Percentiles rank a stretch among this genome's conserved stretches.
phyloP scores from a whole-genome alignment of 2,113 vertebrate species.

The Xiphophorus maculatus region DNA sequence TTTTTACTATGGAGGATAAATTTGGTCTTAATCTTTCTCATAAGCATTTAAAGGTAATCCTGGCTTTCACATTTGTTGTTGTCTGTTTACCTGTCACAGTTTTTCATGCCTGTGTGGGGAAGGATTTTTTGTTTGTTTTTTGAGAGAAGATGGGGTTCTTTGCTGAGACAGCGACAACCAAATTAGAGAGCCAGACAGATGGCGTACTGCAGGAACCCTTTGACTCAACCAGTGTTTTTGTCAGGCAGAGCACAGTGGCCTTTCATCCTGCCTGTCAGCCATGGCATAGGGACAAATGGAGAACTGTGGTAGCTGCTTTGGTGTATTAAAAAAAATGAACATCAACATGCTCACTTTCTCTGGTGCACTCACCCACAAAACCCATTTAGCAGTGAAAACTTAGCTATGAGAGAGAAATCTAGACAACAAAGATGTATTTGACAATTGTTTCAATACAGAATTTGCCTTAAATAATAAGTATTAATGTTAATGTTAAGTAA shows the following conservation, averaged over 20 bases:
- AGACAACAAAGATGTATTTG: neutral
- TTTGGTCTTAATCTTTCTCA: neutral
- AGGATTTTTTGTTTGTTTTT: slow-evolving; percentile 8
- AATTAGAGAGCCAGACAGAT: slow-evolving; percentile 61
- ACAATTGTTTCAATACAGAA: neutral
- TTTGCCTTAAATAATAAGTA: neutral
- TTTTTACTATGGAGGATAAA: neutral
- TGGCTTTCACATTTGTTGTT: neutral
- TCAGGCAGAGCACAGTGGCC: slow-evolving; percentile 52
- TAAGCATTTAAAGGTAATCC: neutral
- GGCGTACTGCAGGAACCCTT: slow-evolving; percentile 60
- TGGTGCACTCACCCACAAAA: neutral
- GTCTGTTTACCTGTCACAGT: slow-evolving; percentile 8
- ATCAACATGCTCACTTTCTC: slow-evolving; percentile 8
- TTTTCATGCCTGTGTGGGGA: neutral
- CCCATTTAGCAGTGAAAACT: neutral
- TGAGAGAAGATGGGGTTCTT: slow-evolving; percentile 35
- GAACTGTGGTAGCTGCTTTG: slow-evolving; percentile 28
- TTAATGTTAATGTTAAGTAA: neutral
- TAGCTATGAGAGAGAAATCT: neutral
- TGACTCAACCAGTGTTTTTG: slow-evolving; percentile 70
- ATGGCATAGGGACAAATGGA: slow-evolving; percentile 48
- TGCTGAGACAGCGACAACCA: slow-evolving; percentile 34
- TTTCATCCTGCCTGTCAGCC: slow-evolving; percentile 60
- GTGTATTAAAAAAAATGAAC: slow-evolving; percentile 36